phyloP scores from a whole-genome alignment of 2,888 invertebrate species.

The Podotricha telesiphe region DNA sequence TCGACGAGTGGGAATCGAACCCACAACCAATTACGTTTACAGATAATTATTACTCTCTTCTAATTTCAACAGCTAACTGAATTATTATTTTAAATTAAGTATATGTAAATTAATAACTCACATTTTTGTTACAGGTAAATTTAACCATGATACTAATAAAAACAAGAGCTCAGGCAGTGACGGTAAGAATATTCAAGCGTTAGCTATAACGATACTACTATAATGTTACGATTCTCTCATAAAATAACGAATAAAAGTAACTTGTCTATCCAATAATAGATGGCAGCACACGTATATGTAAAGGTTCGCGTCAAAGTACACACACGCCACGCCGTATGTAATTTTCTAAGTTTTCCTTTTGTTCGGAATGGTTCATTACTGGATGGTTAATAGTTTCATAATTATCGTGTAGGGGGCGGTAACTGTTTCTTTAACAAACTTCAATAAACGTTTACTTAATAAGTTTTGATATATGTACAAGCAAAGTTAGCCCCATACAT shows the following conservation, averaged over 20 bases:
- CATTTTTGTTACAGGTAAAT: constrained; percentile 60
- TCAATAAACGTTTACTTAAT: not conserved
- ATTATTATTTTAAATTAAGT: not conserved
- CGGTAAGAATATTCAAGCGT: constrained; percentile 30
- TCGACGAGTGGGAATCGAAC: too few species aligned
- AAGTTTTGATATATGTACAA: too few species aligned
- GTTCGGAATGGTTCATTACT: constrained; percentile 63
- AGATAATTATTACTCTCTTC: too few species aligned
- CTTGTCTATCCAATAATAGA: constrained; percentile 69
- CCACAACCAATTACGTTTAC: too few species aligned
- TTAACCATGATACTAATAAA: constrained; percentile 14
- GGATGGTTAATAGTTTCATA: constrained; percentile 66
- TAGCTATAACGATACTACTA: constrained; percentile 34
- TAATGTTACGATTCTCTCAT: constrained; percentile 42
- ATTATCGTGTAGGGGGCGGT: constrained; percentile 75
- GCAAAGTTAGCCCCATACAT: not conserved
- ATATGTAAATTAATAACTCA: not conserved
- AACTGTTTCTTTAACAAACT: constrained; percentile 42
- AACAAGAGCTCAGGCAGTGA: constrained; percentile 26
- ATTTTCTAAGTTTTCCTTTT: constrained; percentile 74
- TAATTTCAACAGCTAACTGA: not conserved
- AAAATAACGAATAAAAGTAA: constrained; percentile 42
- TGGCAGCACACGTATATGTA: constrained; percentile 56
- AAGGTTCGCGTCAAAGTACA: constrained; percentile 52
- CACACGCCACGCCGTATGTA: constrained; percentile 55